phyloP scores from a whole-genome alignment of 2,113 vertebrate genomes.

The Rhipidura dahli region DNA sequence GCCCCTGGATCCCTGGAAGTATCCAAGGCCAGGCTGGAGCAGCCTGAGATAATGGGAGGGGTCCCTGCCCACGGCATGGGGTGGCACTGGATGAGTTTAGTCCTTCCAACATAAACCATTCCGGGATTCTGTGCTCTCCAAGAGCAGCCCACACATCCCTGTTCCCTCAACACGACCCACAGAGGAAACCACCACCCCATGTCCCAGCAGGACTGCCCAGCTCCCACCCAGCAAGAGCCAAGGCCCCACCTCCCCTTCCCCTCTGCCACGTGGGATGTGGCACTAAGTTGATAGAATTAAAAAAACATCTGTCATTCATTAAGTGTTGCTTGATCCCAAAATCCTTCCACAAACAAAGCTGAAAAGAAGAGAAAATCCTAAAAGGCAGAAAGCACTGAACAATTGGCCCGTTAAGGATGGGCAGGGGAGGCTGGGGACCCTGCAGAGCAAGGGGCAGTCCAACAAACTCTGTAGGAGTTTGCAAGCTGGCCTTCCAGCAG shows the following conservation, averaged over 20 bases:
- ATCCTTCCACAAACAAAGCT: neutral
- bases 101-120: neutral
- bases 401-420: accelerated
- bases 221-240: neutral
- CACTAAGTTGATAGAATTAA: neutral
- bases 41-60: neutral
- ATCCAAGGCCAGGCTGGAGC: neutral
- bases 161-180: neutral
- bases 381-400: neutral
- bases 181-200: neutral
- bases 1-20: neutral
- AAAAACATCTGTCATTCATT: neutral
- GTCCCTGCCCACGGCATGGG: neutral
- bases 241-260: neutral
- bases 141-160: neutral
- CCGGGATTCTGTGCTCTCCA: neutral
- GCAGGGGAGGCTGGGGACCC: neutral
- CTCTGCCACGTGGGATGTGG: accelerated
- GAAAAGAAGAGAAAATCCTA: neutral
- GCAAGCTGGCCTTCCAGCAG: neutral
- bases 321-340: neutral
- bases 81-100: neutral
- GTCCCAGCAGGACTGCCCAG: neutral
- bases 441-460: neutral
- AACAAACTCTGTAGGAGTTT: accelerated